Percentiles rank a stretch among this genome's conserved stretches.
Conservation (phyloP, 2,888 invertebrate species). For the Carpatolechia fugitivella region DNA sequence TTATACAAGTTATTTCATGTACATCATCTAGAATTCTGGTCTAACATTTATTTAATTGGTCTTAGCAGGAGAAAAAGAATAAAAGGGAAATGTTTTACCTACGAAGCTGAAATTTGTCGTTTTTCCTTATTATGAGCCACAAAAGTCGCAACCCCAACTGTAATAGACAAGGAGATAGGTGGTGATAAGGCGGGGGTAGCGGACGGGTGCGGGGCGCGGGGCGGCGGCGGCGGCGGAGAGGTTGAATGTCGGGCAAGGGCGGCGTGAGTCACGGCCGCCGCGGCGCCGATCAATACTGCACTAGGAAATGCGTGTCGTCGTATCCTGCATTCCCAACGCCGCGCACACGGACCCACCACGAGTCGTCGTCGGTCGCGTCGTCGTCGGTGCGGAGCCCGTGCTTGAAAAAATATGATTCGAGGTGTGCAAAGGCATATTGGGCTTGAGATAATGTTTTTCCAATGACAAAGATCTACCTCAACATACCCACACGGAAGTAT, state of each 20-base stretch:
- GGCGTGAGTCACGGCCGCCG: conserved; percentile 73
- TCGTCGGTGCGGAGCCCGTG: too few species aligned
- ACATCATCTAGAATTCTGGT: too few species aligned
- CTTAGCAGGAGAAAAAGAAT: neutral
- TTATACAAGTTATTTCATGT: too few species aligned
- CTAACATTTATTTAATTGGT: too few species aligned
- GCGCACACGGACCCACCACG: neutral
- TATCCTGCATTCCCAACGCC: conserved; percentile 18
- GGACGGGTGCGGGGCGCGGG: conserved; percentile 28
- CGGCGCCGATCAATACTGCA: conserved; percentile 71
- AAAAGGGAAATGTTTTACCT: neutral
- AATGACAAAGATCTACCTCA: too few species aligned
- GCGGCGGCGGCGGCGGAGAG: conserved; percentile 43
- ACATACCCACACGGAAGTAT: too few species aligned
- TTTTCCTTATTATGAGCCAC: conserved; percentile 1
- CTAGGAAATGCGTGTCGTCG: conserved; percentile 52
- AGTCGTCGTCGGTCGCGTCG: too few species aligned
- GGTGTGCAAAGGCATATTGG: too few species aligned
- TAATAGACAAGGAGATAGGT: conserved; percentile 38
- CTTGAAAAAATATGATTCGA: too few species aligned
- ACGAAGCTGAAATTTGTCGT: neutral
- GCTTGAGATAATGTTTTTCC: too few species aligned
- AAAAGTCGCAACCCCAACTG: conserved; percentile 19
- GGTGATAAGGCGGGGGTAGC: conserved; percentile 44
- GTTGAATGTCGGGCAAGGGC: conserved; percentile 79